Conservation (phyloP, 2,888 invertebrate species). For the Syritta pipiens region DNA sequence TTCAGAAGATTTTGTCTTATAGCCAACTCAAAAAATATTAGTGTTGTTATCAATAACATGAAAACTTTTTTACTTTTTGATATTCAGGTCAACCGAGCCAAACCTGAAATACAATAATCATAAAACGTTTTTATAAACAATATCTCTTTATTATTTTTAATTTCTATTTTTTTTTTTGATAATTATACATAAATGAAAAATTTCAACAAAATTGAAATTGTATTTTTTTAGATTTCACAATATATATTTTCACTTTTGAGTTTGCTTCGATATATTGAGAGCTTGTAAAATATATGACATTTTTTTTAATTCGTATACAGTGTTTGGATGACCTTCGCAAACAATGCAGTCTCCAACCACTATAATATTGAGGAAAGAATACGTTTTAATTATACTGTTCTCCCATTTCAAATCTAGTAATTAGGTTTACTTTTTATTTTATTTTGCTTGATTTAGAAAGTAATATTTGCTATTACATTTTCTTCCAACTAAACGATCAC, state of each 20-base stretch:
- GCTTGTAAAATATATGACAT: constrained; percentile 46
- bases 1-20: too few relatives aligned
- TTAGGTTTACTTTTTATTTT: constrained; percentile 8
- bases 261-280: background rate
- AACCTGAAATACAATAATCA: background rate
- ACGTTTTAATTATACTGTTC: constrained; percentile 4
- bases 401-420: constrained; percentile 29
- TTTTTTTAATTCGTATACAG: constrained; percentile 4
- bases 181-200: constrained; percentile 66
- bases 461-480: too few relatives aligned
- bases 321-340: constrained; percentile 47
- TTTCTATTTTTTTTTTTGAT: constrained; percentile 58
- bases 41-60: too few relatives aligned
- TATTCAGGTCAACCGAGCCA: background rate
- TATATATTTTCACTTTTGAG: constrained; percentile 11
- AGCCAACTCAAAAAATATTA: too few relatives aligned
- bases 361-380: constrained; percentile 23
- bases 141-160: constrained; percentile 55
- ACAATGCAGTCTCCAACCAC: constrained; percentile 16
- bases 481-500: constrained; percentile 52
- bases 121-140: constrained; percentile 60
- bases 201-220: constrained; percentile 67
- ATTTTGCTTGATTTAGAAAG: too few relatives aligned
- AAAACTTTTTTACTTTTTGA: background rate
- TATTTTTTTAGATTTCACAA: constrained; percentile 2